Conservation (phyloP, 2,797 vertebrate genomes). For the Alcedo atthis region DNA sequence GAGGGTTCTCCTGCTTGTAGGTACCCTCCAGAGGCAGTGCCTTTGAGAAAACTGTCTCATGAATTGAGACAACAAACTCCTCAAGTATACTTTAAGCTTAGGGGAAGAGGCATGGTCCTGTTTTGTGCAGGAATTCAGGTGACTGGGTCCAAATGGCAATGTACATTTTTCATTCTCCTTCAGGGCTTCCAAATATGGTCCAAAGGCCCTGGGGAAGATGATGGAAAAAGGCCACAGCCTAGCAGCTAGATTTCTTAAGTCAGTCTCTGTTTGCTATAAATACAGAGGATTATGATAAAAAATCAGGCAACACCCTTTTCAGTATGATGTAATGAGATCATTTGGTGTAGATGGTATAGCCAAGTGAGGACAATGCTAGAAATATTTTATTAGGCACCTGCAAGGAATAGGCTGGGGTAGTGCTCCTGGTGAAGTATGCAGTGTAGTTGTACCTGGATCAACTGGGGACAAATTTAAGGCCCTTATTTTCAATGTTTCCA, state of each 20-base stretch:
- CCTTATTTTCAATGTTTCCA: background rate
- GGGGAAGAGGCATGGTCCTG: no score
- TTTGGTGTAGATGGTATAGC: background rate
- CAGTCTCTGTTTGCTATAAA: background rate
- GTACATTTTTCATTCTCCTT: background rate
- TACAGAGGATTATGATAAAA: background rate
- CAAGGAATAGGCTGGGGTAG: background rate
- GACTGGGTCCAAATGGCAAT: background rate
- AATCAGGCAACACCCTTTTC: background rate
- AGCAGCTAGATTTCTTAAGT: background rate
- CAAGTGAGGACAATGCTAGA: background rate
- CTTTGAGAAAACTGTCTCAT: background rate
- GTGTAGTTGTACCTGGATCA: background rate
- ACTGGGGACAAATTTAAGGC: background rate
- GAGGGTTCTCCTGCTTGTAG: background rate
- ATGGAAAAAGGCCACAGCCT: background rate
- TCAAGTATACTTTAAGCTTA: background rate
- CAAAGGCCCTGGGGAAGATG: background rate
- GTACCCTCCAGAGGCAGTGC: background rate
- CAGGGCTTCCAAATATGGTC: background rate
- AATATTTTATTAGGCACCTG: background rate
- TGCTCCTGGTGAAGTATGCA: background rate
- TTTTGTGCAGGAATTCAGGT: background rate
- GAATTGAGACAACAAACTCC: background rate
- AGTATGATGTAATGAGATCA: background rate